These are phyloP conservation scores for Alectoris magna DNA, from an alignment of 2,797 vertebrate species.

Conservation along the genomic window DNA sequence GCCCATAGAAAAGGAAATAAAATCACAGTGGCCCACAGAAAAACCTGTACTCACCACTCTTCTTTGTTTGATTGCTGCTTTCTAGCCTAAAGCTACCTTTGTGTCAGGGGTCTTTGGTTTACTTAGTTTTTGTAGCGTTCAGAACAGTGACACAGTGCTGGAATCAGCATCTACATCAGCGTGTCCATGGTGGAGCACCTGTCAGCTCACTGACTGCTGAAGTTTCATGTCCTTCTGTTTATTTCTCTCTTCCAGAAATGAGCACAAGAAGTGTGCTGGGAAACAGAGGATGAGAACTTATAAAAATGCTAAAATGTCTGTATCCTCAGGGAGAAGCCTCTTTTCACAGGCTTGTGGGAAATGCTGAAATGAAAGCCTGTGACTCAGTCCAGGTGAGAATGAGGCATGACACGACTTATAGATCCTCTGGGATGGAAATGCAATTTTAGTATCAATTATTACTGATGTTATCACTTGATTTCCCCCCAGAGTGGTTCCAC, in stretches of 20 bases:
- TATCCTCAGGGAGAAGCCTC: not conserved
- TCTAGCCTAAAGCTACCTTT: not conserved
- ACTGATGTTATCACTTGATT: slow-evolving; percentile 15
- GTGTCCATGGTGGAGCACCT: not conserved
- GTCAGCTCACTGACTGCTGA: not conserved
- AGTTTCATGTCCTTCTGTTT: not conserved
- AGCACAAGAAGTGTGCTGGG: not conserved
- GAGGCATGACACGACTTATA: not conserved
- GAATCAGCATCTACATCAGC: not conserved
- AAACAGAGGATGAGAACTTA: not conserved
- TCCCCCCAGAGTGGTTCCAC: not conserved
- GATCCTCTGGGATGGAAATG: slow-evolving; percentile 24
- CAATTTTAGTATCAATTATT: slow-evolving; percentile 22
- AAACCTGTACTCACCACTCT: not conserved
- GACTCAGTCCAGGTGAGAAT: not conserved
- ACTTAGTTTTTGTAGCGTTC: not conserved
- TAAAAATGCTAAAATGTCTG: not conserved
- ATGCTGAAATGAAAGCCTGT: slow-evolving; percentile 1
- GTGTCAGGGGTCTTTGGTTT: not conserved
- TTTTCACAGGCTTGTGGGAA: not conserved
- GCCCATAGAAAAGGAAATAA: not conserved
- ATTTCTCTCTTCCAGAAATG: not conserved
- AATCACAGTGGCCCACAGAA: not conserved
- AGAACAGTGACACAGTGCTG: not conserved
- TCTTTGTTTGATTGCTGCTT: not conserved